Conservation (phyloP, 2,113 vertebrate genomes). For the Hucho hucho region DNA sequence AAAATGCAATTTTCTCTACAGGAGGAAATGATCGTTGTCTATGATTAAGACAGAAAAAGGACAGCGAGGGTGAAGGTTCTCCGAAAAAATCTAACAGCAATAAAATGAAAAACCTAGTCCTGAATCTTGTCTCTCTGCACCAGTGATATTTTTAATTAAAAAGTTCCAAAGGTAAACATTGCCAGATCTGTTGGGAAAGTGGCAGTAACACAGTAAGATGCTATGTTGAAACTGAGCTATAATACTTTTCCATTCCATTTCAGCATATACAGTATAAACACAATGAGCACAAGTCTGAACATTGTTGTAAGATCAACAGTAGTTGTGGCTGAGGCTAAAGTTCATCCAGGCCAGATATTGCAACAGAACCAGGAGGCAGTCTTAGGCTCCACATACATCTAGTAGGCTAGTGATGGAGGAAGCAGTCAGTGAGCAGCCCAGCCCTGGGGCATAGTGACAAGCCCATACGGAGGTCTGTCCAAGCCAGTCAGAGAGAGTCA, state of each 20-base stretch:
- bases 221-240: background rate
- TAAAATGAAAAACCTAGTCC: background rate
- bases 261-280: background rate
- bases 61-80: background rate
- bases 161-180: background rate
- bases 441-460: background rate
- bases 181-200: background rate
- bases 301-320: background rate
- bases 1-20: background rate
- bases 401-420: background rate
- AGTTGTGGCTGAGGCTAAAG: background rate
- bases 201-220: background rate
- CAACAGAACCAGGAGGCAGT: background rate
- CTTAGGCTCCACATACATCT: background rate
- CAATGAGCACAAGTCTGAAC: background rate
- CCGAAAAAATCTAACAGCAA: background rate
- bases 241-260: background rate
- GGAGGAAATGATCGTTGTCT: background rate
- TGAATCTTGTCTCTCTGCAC: background rate
- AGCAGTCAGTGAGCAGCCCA: background rate
- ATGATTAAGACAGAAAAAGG: background rate
- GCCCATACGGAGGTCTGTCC: slow-evolving; percentile 5
- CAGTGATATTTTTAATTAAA: background rate
- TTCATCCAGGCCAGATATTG: background rate
- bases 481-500: background rate